phyloP scores from a whole-genome alignment of 2,888 invertebrate species.

The Sipha maydis region DNA sequence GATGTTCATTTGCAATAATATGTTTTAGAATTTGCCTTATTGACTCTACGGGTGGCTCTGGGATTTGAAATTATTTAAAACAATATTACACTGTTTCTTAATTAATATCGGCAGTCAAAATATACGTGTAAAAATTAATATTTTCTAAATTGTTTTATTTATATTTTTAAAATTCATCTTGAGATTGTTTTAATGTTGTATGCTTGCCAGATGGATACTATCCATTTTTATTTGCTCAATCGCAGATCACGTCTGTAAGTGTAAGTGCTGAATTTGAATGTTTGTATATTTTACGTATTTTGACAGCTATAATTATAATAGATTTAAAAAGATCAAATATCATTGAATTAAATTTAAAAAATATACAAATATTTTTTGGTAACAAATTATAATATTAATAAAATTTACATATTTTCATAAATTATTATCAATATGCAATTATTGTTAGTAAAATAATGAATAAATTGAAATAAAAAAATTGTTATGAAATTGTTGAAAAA shows the following conservation, averaged over 20 bases:
- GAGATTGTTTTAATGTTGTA: slow-evolving; percentile 42
- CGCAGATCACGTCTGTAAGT: slow-evolving; percentile 25
- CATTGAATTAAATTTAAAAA: neutral
- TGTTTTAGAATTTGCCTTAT: neutral
- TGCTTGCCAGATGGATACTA: slow-evolving; percentile 52
- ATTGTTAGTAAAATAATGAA: no score
- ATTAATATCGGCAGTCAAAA: neutral
- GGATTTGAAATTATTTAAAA: neutral
- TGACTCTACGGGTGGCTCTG: neutral
- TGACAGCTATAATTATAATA: slow-evolving; percentile 34
- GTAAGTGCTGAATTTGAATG: slow-evolving; percentile 40
- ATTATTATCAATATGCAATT: no score
- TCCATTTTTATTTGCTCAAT: slow-evolving; percentile 54
- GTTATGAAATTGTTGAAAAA: no score
- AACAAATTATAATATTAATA: neutral
- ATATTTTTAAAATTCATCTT: slow-evolving; percentile 40
- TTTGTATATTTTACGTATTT: slow-evolving; percentile 18
- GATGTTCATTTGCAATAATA: neutral
- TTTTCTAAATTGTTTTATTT: slow-evolving; percentile 30
- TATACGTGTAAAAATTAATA: neutral
- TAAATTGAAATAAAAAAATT: no score
- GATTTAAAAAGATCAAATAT: slow-evolving; percentile 9
- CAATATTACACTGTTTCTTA: neutral
- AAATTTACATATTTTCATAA: neutral
- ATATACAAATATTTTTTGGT: neutral